Evolutionary conservation across 2,113 vertebrate genomes (phyloP).

Genomic region (Amazona vittata): DNA sequence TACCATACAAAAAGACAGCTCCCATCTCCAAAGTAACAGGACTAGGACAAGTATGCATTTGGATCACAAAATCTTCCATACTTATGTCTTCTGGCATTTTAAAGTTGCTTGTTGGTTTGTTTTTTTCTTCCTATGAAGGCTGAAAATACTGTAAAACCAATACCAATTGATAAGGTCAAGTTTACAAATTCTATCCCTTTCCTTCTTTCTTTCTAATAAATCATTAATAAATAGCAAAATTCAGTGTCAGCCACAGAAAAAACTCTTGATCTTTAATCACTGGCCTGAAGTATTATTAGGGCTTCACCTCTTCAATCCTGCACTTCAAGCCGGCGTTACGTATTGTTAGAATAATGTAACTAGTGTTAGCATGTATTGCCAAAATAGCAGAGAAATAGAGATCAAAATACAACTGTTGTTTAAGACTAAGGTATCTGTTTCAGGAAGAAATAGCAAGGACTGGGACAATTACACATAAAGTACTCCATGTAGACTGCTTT

Average conservation of each 20-base stretch:
- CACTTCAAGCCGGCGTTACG: background rate
- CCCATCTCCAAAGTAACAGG: background rate
- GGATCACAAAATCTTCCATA: background rate
- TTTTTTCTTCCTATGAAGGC: fast-evolving
- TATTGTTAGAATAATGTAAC: background rate
- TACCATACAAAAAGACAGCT: background rate
- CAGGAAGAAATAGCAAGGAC: background rate
- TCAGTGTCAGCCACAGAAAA: background rate
- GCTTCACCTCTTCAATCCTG: background rate
- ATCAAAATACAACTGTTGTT: background rate
- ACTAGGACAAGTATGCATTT: background rate
- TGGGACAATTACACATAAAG: background rate
- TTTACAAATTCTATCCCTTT: background rate
- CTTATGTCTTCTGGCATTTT: background rate
- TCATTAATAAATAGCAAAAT: background rate
- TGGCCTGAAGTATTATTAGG: background rate
- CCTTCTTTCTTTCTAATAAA: background rate
- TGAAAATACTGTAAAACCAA: background rate
- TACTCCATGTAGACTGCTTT: background rate
- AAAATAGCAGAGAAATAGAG: background rate
- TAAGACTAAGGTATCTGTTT: background rate
- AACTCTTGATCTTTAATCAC: background rate
- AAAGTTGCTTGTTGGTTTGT: background rate
- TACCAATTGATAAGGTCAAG: background rate
- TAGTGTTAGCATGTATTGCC: background rate